Evolutionary conservation across 2,113 vertebrate genomes (phyloP), one percentile per base, ranked within the genome.

Genomic region (Paralichthys olivaceus): DNA sequence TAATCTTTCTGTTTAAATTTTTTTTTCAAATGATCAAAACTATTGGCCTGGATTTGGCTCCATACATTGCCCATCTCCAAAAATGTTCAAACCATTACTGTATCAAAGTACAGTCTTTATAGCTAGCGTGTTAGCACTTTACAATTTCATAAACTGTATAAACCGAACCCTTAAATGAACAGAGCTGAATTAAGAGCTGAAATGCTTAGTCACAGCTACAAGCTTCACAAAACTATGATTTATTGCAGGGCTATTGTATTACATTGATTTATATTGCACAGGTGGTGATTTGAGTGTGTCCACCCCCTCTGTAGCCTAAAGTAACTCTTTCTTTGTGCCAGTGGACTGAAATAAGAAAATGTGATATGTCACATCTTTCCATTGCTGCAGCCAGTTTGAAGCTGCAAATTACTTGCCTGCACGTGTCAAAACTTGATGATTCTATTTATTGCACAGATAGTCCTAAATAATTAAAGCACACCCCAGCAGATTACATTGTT

Each of bases 401-500:
- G 40, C 40, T 55, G 22, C 65, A 83, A 58, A 82, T 83, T 22
- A 78, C 61, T 68, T 62, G 23, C 22, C 20, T 17, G 23, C 25
- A 61, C 64, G 14, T 60, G 69, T 74, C 74, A 66, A 45, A 75
- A 58, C 57, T 37, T 75, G 49, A 71, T 71, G 58, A 60, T 56
- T 81, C 56, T 72, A 75, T 84, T 87, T 75, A 87, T 86, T 66
- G 70, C 62, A 22, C 47, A 71, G 65, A 83, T 63, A 72, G 49
- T 29, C 25, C 19, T 65, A 88, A 84, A 74, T 66, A 59, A 34
- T 59, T 59, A 80, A 84, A 80, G 58, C 47, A 69, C 65, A 74
- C 29, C 28, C 25, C 0, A 19, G 40, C 59, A 34, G 74, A 76
- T 84, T 79, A 56, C 57, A 87, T 72, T 72, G 75, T 81, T 88